These are phyloP conservation scores for Danio choprae DNA, from an alignment of 2,797 vertebrate species.

Conservation along the genomic window DNA sequence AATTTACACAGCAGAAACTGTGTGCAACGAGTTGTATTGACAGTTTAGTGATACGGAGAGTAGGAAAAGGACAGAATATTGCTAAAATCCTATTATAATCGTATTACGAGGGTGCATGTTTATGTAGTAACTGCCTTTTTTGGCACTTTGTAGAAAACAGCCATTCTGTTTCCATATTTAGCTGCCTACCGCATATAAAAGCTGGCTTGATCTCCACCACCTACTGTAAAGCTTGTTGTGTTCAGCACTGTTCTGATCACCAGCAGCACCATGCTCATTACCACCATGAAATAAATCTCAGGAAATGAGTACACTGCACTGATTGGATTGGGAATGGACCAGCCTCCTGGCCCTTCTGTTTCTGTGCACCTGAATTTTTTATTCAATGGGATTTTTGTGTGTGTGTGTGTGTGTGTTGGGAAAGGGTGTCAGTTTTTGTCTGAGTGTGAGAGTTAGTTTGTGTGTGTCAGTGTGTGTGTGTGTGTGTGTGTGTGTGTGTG, in stretches of 20 bases:
- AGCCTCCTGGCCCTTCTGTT: conserved; percentile 38
- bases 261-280: conserved; percentile 47
- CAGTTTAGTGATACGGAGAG: no score
- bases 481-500: no score
- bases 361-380: conserved; percentile 38
- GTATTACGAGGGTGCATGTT: not conserved
- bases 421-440: no score
- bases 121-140: not conserved
- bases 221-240: conserved; percentile 51
- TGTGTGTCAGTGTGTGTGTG: not conserved
- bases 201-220: conserved; percentile 50
- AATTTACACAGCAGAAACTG: no score
- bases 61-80: not conserved
- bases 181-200: conserved; percentile 49
- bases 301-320: conserved; percentile 27
- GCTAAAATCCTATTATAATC: not conserved
- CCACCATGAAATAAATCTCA: conserved; percentile 44
- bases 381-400: conserved; percentile 15
- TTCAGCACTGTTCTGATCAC: conserved; percentile 58
- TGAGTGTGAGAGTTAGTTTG: no score
- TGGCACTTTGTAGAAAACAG: conserved; percentile 8
- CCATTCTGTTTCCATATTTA: conserved; percentile 54
- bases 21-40: no score
- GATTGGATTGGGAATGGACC: conserved; percentile 33
- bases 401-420: conserved; percentile 9